Evolutionary conservation across 2,888 invertebrate genomes (phyloP).

Genomic region (Microplitis manilae): DNA sequence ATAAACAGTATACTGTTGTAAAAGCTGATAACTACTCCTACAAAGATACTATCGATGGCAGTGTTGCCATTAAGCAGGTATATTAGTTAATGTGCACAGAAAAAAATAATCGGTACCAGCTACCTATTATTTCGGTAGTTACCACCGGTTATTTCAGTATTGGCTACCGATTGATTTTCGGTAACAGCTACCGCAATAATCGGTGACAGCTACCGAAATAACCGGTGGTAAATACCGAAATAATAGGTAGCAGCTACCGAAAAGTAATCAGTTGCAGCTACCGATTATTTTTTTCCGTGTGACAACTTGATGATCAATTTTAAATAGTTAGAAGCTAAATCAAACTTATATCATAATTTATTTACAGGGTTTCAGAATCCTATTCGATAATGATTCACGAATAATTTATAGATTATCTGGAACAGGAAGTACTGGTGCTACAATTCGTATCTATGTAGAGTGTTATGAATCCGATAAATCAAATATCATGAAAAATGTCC

Average conservation of each 20-base stretch:
- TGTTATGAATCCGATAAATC: slow-evolving; percentile 84
- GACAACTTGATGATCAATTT: too few relatives aligned
- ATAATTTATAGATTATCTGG: slow-evolving; percentile 96
- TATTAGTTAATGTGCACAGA: background rate
- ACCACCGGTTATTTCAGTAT: too few relatives aligned
- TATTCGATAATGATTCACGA: slow-evolving; percentile 96
- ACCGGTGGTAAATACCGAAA: too few relatives aligned
- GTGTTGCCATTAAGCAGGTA: slow-evolving; percentile 90
- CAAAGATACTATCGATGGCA: slow-evolving; percentile 94
- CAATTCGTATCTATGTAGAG: slow-evolving; percentile 96
- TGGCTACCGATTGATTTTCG: too few relatives aligned
- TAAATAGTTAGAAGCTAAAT: too few relatives aligned
- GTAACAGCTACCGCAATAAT: too few relatives aligned
- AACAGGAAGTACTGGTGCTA: slow-evolving; percentile 98
- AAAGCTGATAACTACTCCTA: slow-evolving; percentile 95
- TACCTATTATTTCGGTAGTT: too few relatives aligned
- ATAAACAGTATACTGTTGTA: slow-evolving; percentile 84
- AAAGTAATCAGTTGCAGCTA: too few relatives aligned
- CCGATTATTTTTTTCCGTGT: too few relatives aligned
- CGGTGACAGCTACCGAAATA: too few relatives aligned
- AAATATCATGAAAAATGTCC: slow-evolving; percentile 63
- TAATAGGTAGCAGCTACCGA: too few relatives aligned
- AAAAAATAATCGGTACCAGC: too few relatives aligned
- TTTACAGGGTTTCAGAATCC: slow-evolving; percentile 88
- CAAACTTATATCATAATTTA: slow-evolving; percentile 32